phyloP scores from a whole-genome alignment of 2,113 vertebrate species.

The Tachuris rubrigastra region DNA sequence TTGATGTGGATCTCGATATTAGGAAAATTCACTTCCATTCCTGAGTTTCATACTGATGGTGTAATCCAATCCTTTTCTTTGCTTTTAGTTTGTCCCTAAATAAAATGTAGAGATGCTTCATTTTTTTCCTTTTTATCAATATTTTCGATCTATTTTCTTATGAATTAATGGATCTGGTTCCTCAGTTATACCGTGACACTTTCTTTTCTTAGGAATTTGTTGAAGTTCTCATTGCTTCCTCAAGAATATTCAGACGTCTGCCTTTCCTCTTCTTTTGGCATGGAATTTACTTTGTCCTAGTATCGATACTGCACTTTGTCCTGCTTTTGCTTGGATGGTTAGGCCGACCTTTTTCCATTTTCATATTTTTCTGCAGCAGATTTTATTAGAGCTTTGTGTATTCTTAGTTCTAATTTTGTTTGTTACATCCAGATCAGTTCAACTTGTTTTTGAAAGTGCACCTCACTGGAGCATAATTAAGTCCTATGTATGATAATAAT shows the following conservation, averaged over 20 bases:
- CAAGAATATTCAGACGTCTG: neutral
- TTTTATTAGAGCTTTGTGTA: neutral
- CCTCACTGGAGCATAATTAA: neutral
- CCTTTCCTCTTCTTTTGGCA: neutral
- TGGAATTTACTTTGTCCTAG: neutral
- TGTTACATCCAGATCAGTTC: neutral
- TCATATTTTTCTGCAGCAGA: neutral
- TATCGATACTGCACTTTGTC: neutral
- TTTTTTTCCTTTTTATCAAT: neutral
- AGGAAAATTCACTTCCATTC: neutral
- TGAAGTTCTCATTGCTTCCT: neutral
- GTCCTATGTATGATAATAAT: neutral
- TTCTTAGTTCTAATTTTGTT: neutral
- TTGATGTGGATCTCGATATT: neutral
- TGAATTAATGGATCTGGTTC: neutral
- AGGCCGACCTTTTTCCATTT: neutral
- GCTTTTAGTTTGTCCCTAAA: neutral
- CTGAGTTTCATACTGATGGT: neutral
- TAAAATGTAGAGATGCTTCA: neutral
- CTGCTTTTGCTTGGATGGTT: neutral
- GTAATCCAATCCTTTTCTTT: neutral
- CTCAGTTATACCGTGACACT: neutral
- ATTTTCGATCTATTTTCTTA: neutral
- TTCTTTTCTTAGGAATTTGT: neutral
- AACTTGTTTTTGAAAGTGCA: neutral